phyloP scores from a whole-genome alignment of 2,113 vertebrate genomes.

The Columba janthina region DNA sequence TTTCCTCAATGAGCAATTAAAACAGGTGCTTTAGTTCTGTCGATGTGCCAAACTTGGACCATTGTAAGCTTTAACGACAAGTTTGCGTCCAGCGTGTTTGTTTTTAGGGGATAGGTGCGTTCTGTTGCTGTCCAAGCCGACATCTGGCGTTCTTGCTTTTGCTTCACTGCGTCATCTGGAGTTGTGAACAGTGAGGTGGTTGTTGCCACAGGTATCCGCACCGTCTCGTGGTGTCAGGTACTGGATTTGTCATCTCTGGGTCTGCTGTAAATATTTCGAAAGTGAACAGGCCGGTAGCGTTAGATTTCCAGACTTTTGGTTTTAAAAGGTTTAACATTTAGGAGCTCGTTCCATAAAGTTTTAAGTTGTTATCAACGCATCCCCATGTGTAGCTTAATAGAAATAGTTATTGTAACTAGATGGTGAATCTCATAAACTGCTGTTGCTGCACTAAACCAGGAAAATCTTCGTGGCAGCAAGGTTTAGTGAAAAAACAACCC shows the following conservation, averaged over 20 bases:
- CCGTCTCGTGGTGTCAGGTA: neutral
- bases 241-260: neutral
- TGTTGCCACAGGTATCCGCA: neutral
- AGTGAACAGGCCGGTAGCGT: neutral
- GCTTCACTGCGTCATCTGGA: neutral
- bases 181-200: neutral
- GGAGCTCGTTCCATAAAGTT: neutral
- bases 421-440: slow-evolving; percentile 29
- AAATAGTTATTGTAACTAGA: neutral
- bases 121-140: neutral
- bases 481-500: slow-evolving; percentile 56
- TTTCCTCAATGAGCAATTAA: neutral
- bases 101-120: neutral
- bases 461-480: slow-evolving; percentile 15
- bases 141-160: neutral
- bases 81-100: slow-evolving; percentile 8
- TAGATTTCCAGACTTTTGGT: neutral
- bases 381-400: neutral
- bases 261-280: neutral
- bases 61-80: slow-evolving; percentile 32
- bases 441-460: slow-evolving; percentile 44
- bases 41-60: slow-evolving; percentile 73
- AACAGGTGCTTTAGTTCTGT: slow-evolving; percentile 66
- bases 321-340: neutral
- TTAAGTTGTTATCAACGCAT: neutral